Evolutionary conservation across 2,113 vertebrate genomes (phyloP).

Genomic region (Hemibagrus wyckioides): DNA sequence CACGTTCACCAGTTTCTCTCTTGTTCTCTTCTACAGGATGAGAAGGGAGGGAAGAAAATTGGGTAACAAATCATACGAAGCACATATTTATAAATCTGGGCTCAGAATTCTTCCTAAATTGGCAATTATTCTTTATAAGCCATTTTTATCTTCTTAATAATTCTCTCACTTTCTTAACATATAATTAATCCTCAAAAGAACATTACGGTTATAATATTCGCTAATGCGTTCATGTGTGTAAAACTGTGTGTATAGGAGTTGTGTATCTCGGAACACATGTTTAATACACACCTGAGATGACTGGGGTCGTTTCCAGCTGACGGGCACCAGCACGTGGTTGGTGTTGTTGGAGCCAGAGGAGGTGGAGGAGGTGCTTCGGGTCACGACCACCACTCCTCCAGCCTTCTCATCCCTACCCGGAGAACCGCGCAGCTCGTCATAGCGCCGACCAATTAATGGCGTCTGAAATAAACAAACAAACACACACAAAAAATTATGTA

Average conservation of each 20-base stretch:
- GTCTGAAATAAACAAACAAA: constrained; percentile 76
- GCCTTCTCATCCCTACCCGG: constrained; percentile 86
- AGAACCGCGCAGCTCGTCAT: constrained; percentile 88
- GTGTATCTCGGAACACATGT: neutral
- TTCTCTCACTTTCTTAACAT: neutral
- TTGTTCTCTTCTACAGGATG: constrained; percentile 85
- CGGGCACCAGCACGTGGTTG: constrained; percentile 95
- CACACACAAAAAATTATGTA: neutral
- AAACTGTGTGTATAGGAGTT: neutral
- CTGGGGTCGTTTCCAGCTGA: constrained; percentile 97
- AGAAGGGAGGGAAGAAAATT: neutral
- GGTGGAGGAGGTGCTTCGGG: constrained; percentile 92
- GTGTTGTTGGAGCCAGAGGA: constrained; percentile 92
- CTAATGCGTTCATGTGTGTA: neutral
- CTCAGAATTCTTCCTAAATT: neutral
- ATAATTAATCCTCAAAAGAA: neutral
- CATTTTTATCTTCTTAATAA: neutral
- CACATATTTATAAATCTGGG: neutral
- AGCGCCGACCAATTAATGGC: constrained; percentile 89
- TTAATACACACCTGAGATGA: constrained; percentile 86
- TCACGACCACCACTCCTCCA: constrained; percentile 88
- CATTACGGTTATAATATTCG: neutral
- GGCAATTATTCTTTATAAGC: neutral
- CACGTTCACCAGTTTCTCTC: constrained; percentile 96
- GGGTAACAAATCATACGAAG: neutral